Conservation (phyloP, 2,113 vertebrate genomes). For the Lagopus muta region DNA sequence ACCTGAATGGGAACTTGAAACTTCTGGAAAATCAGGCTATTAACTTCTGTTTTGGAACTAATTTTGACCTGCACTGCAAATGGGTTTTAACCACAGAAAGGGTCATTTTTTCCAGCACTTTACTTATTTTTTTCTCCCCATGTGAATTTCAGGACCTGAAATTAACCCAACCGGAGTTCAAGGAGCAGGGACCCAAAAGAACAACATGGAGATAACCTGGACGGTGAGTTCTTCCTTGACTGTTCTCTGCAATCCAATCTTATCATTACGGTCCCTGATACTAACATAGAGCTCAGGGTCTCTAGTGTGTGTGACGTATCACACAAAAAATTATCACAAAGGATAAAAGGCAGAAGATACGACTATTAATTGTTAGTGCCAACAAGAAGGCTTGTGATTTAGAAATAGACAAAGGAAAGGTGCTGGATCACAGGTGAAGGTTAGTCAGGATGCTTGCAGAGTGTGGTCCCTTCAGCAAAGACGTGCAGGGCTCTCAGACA, state of each 20-base stretch:
- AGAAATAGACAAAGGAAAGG: not conserved
- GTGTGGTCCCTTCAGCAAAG: not conserved
- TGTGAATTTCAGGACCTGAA: constrained; percentile 86
- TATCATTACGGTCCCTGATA: accelerated
- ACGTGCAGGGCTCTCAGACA: accelerated
- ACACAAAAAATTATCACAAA: not conserved
- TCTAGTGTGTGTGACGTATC: not conserved
- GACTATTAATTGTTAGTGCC: accelerated
- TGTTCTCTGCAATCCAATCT: not conserved
- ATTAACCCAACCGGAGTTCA: constrained; percentile 85
- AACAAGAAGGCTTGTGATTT: not conserved
- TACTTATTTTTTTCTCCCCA: accelerated
- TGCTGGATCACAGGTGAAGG: accelerated
- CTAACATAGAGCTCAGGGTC: not conserved
- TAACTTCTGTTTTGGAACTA: not conserved
- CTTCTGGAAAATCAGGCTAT: constrained; percentile 51
- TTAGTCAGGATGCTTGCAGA: not conserved
- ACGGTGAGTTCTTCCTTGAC: constrained; percentile 78
- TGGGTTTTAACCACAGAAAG: not conserved
- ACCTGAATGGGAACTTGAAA: constrained; percentile 41
- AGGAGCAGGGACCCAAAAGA: constrained; percentile 89
- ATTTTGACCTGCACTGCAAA: not conserved
- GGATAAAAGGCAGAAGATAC: not conserved
- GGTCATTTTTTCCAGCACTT: not conserved
- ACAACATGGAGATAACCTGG: constrained; percentile 98